Base-by-base conservation (phyloP, 2,797 vertebrate species). In the Melanitta fusca region DNA sequence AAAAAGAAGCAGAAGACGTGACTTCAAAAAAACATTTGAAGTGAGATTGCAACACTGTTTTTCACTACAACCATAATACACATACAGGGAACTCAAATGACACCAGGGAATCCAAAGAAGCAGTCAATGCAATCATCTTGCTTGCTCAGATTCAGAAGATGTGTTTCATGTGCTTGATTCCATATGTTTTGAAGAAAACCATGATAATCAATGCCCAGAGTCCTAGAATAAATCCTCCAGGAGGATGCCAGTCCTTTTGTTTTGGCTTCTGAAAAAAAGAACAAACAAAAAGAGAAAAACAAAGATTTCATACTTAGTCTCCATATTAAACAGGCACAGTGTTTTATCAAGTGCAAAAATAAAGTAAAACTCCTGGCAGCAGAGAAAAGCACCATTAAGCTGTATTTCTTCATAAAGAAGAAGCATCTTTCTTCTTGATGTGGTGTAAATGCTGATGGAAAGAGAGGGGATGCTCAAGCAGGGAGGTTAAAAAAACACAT, bases 101-200 rank as follows among this genome's bases (percentile, higher is more conserved):
- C 49, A 88, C 39, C 57, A 62, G 24, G 27, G 72, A 72, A 85
- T 71, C 36, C 89, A 51, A 65, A 80, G 57, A 3, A 70, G 70
- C 28, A 88, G 45, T 83, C 80, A 72, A 6, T 9, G 41, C 36
- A 62, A 54, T 80, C 60, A 58, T 88, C 86, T 87, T 68, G 43
- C 17, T 88, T 81, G 61, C 34, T 78, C 27, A 9, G 65, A 24
- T 85, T 99, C 98, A 99, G 98, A 99, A 99, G 97, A 99, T 98
- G 95, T 99, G 99, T 93, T 99, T 99, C 98, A 99, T 99, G 95
- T 99, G 99, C 97, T 99, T 99, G 95, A 99, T 98, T 94, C 99
- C 99, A 0, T 99, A 99, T 8, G 99, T 99, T 98, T 99, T 99
- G 97, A 99, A 99, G 98, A 99, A 99, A 96, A 99, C 98, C 97